These are phyloP conservation scores for Phoxinus dragarum DNA, from an alignment of 2,797 vertebrate species.

Conservation along the genomic window DNA sequence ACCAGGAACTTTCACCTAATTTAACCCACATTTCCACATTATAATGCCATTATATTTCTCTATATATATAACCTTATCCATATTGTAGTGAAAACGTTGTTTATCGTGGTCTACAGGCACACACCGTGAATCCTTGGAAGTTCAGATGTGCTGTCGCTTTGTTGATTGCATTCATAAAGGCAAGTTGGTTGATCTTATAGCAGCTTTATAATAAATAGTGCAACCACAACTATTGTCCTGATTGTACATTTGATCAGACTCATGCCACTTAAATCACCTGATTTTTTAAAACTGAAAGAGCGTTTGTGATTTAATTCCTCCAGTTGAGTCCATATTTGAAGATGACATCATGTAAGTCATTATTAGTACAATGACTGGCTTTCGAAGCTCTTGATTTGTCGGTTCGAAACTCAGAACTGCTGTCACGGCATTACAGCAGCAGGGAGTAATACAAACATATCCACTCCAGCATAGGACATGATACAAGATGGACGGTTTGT, in stretches of 20 bases:
- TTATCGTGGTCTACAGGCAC: constrained; percentile 5
- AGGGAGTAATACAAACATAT: neutral
- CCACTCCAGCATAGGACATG: neutral
- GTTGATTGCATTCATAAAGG: constrained; percentile 56
- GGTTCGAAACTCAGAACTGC: constrained; percentile 14
- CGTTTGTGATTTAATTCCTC: neutral
- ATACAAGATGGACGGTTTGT: neutral
- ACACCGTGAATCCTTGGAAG: neutral
- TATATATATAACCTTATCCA: neutral
- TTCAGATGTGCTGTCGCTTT: constrained; percentile 54
- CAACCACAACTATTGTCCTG: constrained; percentile 56
- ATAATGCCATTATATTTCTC: neutral
- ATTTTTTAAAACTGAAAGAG: constrained; percentile 6
- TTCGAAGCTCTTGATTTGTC: neutral
- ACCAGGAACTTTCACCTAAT: neutral
- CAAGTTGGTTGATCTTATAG: constrained; percentile 57
- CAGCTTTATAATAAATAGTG: constrained; percentile 55
- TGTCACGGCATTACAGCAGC: neutral
- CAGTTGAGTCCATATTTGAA: constrained; percentile 11
- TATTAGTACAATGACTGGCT: constrained; percentile 6
- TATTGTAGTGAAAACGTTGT: neutral
- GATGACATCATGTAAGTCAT: neutral
- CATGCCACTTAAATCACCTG: constrained; percentile 2
- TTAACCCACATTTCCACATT: neutral
- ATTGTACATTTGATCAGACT: constrained; percentile 34